A percentile compares a stretch with the other conserved stretches of the same genome.
Conservation (phyloP, 1,140 invertebrate species). For the Manduca sexta region DNA sequence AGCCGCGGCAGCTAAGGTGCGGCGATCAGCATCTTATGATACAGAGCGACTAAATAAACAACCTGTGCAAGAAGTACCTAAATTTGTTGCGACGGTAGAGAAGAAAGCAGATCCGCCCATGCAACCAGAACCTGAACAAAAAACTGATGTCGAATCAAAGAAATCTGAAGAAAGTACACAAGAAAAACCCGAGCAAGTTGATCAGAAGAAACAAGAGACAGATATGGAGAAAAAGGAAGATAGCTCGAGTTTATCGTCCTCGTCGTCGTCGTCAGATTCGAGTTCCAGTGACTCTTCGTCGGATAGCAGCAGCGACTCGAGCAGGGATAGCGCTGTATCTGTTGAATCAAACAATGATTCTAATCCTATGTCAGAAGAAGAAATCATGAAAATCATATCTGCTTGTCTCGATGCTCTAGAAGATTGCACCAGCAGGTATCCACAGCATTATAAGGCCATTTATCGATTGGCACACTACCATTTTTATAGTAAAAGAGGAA, state of each 20-base stretch:
- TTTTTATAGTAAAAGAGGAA: conserved; percentile 80
- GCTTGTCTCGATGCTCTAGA: conserved; percentile 85
- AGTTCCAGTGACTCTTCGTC: conserved; percentile 63
- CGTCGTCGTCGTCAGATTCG: conserved; percentile 58
- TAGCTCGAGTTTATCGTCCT: conserved; percentile 47
- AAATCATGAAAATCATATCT: conserved; percentile 66
- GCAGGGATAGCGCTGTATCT: conserved; percentile 51
- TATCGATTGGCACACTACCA: conserved; percentile 91
- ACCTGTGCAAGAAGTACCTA: conserved; percentile 4
- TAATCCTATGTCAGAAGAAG: conserved; percentile 49
- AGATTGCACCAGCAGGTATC: conserved; percentile 88
- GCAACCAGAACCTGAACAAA: not conserved
- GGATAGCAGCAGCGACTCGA: conserved; percentile 56
- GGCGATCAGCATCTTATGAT: conserved; percentile 59
- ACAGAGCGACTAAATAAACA: conserved; percentile 41
- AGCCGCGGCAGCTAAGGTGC: conserved; percentile 62
- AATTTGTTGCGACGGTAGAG: conserved; percentile 5
- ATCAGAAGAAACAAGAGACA: conserved; percentile 15
- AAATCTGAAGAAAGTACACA: conserved; percentile 3
- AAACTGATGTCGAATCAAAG: conserved; percentile 9
- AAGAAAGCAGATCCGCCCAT: conserved; percentile 2
- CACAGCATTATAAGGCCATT: conserved; percentile 94
- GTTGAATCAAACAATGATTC: conserved; percentile 46
- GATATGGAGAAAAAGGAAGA: conserved; percentile 39
- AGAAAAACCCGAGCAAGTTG: conserved; percentile 7